These are phyloP conservation scores for Daubentonia madagascariensis DNA, from an alignment of 2,113 vertebrate species.

Conservation along the genomic window DNA sequence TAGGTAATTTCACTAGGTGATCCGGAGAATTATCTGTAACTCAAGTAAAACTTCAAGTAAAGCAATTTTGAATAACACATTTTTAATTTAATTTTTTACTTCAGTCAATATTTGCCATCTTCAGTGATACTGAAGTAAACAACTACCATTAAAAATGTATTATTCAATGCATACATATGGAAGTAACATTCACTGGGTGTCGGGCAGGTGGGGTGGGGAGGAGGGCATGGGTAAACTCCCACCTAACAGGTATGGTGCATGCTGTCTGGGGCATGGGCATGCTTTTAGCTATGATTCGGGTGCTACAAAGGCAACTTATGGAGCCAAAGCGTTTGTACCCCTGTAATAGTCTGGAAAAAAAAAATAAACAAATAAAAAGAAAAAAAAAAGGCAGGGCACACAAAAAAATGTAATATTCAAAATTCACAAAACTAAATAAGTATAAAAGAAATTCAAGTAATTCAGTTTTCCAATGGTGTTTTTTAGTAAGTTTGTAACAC, in stretches of 20 bases:
- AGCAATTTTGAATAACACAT: not conserved
- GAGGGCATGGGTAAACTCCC: too few species aligned
- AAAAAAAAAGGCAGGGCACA: too few species aligned
- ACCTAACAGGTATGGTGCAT: too few species aligned
- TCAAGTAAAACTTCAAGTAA: constrained; percentile 17
- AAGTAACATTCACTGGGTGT: too few species aligned
- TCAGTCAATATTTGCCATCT: constrained; percentile 2
- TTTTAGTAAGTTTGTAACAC: not conserved
- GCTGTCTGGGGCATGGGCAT: too few species aligned
- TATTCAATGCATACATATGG: too few species aligned
- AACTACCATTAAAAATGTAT: not conserved
- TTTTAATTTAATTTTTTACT: constrained; percentile 27
- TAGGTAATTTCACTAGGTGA: not conserved
- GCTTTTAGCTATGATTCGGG: too few species aligned
- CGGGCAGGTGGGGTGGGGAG: too few species aligned
- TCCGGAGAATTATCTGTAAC: not conserved
- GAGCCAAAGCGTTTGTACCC: too few species aligned
- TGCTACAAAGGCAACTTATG: too few species aligned
- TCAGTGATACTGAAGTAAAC: not conserved
- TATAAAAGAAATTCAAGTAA: not conserved
- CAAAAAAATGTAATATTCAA: not conserved
- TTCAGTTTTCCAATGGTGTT: not conserved
- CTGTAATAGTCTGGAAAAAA: too few species aligned
- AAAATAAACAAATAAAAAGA: not conserved
- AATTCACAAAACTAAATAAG: not conserved